These are phyloP conservation scores for Leptinotarsa peninsularis DNA, from an alignment of 2,888 invertebrate species.

Conservation along the genomic window DNA sequence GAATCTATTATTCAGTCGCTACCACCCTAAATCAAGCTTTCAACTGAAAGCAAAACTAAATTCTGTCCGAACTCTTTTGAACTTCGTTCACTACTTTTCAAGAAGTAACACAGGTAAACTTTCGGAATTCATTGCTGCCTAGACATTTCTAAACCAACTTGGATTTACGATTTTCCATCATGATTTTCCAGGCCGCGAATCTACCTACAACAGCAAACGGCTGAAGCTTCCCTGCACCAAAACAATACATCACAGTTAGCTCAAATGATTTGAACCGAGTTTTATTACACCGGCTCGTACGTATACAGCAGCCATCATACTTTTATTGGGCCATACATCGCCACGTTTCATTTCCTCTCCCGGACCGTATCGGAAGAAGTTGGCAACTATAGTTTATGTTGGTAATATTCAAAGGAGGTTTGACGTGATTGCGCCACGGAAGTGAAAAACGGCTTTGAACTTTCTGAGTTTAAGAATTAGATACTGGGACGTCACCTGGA, in stretches of 20 bases:
- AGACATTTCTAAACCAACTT: too few species aligned
- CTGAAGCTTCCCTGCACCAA: not conserved
- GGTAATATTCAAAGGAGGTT: not conserved
- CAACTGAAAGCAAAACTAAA: too few species aligned
- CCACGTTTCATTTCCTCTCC: conserved; percentile 27
- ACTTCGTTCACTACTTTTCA: too few species aligned
- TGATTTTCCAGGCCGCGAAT: too few species aligned
- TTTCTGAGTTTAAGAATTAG: not conserved
- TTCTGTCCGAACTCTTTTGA: too few species aligned
- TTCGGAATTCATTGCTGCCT: too few species aligned
- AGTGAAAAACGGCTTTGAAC: conserved; percentile 2
- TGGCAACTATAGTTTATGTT: conserved; percentile 4
- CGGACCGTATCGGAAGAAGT: not conserved
- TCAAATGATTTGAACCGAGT: conserved; percentile 2
- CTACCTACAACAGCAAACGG: not conserved
- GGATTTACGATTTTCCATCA: too few species aligned
- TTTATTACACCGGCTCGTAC: not conserved
- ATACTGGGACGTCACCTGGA: conserved; percentile 17
- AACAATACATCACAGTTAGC: conserved; percentile 11
- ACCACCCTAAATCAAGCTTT: too few species aligned
- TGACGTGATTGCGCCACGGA: not conserved
- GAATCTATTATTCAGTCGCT: too few species aligned
- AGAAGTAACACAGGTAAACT: too few species aligned
- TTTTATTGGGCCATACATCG: conserved; percentile 28
- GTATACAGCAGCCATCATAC: conserved; percentile 28